These are phyloP conservation scores for Trachymyrmex cornetzi DNA, from an alignment of 1,140 invertebrate genomes.

Conservation along the genomic window DNA sequence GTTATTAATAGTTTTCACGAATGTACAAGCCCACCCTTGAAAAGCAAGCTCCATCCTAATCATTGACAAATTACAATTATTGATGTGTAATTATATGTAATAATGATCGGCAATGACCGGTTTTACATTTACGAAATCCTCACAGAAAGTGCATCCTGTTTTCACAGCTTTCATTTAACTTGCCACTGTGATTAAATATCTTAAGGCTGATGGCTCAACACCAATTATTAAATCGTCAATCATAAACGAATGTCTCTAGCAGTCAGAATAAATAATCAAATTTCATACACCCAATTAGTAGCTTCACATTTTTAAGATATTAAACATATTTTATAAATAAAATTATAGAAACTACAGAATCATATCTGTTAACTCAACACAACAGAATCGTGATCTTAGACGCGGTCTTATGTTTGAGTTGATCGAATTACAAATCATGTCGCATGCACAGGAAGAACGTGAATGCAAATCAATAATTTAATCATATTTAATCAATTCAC, in stretches of 20 bases:
- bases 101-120: background rate
- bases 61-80: background rate
- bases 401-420: background rate
- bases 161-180: background rate
- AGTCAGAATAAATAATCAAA: background rate
- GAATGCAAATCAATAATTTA: background rate
- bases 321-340: background rate
- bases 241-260: background rate
- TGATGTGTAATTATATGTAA: background rate
- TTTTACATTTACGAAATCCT: background rate
- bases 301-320: background rate
- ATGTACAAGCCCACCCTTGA: background rate
- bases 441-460: background rate
- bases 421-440: background rate
- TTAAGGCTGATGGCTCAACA: background rate
- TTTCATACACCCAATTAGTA: background rate
- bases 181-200: background rate
- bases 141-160: background rate
- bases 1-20: background rate
- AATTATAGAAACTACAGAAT: background rate
- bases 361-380: background rate
- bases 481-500: background rate
- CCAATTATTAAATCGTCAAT: constrained; percentile 4
- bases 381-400: background rate
- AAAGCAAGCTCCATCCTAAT: background rate